Evolutionary conservation across 2,113 vertebrate genomes (phyloP).

Genomic region (Pampusana beccarii): DNA sequence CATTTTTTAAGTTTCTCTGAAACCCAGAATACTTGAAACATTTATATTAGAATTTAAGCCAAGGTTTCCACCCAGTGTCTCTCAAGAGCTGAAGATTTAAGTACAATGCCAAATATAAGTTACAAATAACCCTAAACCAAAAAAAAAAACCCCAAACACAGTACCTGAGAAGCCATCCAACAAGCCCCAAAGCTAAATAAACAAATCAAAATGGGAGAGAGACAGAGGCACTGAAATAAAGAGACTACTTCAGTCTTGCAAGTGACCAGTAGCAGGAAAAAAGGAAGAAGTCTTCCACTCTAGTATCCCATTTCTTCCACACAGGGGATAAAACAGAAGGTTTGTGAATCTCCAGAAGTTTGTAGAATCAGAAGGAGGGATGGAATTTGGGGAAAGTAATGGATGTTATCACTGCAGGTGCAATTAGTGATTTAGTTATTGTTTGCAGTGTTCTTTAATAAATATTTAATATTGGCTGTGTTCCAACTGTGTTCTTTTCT

Average conservation of each 20-base stretch:
- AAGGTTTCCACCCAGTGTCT: not conserved
- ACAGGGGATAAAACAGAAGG: not conserved
- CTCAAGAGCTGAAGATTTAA: not conserved
- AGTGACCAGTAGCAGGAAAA: not conserved
- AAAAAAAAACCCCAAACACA: not conserved
- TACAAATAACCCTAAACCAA: not conserved
- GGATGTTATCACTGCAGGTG: not conserved
- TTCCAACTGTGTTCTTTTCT: not conserved
- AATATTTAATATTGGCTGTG: not conserved
- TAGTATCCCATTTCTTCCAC: not conserved
- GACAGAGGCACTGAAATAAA: not conserved
- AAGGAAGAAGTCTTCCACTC: not conserved
- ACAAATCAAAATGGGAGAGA: not conserved
- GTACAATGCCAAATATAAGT: not conserved
- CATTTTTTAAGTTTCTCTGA: not conserved
- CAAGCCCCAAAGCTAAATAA: not conserved
- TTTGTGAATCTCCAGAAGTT: not conserved
- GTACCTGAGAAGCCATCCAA: slow-evolving; percentile 14
- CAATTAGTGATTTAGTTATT: not conserved
- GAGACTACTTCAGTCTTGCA: not conserved
- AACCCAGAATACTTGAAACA: not conserved
- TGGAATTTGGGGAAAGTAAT: not conserved
- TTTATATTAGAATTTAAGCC: not conserved
- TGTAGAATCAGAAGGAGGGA: not conserved
- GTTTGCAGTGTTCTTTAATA: not conserved